These are phyloP conservation scores for Bembecia ichneumoniformis DNA, from an alignment of 2,888 invertebrate species.

Conservation along the genomic window DNA sequence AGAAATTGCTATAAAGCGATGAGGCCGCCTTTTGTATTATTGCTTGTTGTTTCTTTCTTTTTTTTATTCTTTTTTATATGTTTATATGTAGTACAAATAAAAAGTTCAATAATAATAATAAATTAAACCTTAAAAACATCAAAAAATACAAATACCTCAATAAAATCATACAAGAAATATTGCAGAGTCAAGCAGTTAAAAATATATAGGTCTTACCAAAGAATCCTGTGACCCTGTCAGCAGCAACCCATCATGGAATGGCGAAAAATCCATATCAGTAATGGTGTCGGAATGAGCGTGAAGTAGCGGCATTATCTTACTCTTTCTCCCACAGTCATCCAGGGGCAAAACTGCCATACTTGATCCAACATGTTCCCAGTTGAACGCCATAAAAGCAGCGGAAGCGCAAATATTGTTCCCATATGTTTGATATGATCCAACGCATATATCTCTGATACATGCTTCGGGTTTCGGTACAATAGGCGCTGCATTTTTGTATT, in stretches of 20 bases:
- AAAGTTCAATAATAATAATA: no score
- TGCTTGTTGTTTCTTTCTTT: no score
- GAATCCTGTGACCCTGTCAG: slow-evolving; percentile 93
- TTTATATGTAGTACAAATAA: no score
- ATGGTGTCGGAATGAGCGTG: slow-evolving; percentile 92
- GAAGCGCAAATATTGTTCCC: slow-evolving; percentile 96
- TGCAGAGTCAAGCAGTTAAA: no score
- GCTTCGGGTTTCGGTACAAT: slow-evolving; percentile 96
- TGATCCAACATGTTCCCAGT: slow-evolving; percentile 93
- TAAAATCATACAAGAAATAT: no score
- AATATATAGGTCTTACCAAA: slow-evolving; percentile 63
- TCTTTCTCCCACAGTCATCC: slow-evolving; percentile 90
- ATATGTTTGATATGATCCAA: slow-evolving; percentile 94
- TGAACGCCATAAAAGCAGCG: slow-evolving; percentile 94
- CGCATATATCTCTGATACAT: slow-evolving; percentile 89
- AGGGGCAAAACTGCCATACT: slow-evolving; percentile 91
- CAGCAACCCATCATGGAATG: slow-evolving; percentile 93
- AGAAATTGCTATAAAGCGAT: no score
- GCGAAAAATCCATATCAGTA: slow-evolving; percentile 95
- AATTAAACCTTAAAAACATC: no score
- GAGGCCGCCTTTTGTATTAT: no score
- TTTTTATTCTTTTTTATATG: no score
- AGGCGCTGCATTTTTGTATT: slow-evolving; percentile 98
- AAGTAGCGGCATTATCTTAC: slow-evolving; percentile 88
- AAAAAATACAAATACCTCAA: no score